Base-by-base conservation (phyloP, 2,797 vertebrate species). In the Chaetodon trifasciatus region DNA sequence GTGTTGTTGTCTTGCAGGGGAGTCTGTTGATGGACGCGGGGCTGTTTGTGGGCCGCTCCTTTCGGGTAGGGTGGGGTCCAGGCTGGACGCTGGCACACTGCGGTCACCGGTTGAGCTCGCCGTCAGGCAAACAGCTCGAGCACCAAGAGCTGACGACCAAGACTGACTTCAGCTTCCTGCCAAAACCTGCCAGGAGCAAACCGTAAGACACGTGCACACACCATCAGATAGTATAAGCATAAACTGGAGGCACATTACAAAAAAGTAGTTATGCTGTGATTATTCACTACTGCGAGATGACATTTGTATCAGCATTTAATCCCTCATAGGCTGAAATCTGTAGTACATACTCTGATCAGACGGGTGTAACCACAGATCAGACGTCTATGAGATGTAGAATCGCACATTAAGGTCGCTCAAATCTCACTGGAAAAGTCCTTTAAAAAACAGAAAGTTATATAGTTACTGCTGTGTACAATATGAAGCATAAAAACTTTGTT, bases 61-160 rank as follows among this genome's bases (percentile, higher is more conserved):
- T 99, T 81, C 92, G 97, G 0, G 96, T 97, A 0, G 97, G 98
- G 0, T 99, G 98, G 98, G 98, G 97, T 0, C 98, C 98, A 7
- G 95, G 96, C 84, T 98, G 98, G 97, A 96, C 90, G 0, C 92
- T 99, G 15, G 96, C 90, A 10, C 97, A 99, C 70, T 95, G 91
- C 7, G 98, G 97, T 3, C 90, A 96, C 1, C 86, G 24, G 2
- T 32, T 98, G 23, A 75, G 89, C 52, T 82, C 81, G 0, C 52
- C 62, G 0, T 32, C 49, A 0, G 61, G 78, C 40, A 76, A 68
- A 55, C 66, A 49, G 5, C 90, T 93, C 0, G 86, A 94, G 1
- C 86, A 35, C 0, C 66, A 84, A 1, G 94, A 96, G 8, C 35
- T 56, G 6, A 40, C 1, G 0, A 0, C 74, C 0, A 40, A 93